Base-by-base conservation (phyloP, 2,888 invertebrate species). In the Caenorhabditis japonica region DNA sequence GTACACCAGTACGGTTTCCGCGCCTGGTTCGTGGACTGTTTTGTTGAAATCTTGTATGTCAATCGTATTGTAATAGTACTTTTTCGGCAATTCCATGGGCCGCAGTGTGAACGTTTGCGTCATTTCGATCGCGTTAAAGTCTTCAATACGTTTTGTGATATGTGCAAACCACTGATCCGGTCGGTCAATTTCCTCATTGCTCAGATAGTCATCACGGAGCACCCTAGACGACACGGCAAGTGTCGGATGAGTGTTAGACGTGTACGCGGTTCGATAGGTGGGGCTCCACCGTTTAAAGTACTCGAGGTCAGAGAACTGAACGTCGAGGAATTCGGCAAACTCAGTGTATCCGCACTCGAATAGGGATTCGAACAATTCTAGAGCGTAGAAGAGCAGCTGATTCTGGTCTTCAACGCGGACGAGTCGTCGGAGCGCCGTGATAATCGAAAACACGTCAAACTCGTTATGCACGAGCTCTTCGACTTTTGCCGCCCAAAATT, bases 241-340 rank as follows among this genome's bases (percentile, higher is more conserved):
- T 0, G 66, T 62, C 4, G 79, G 79, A 59, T 78, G 75, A 21
- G 27, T 39, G 36, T 77, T 76, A 1, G 58, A 69, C 0, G 75
- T 75, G 10, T 73, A 25, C 0, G 41, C 55, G 17, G 38, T 38
- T 1, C 77, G 62, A n/a, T 36, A 41, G 1, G 68, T 3, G 1
- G 81, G 81, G 21, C 58, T 59, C 81, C 81, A 81, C 38, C 79
- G 56, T 33, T 72, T 64, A n/a, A 66, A 53, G 41, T 44, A 61
- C 0, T 59, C 46, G 10, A 27, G 0, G 33, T 70, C 62, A 5
- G 44, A 41, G 2, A 75, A 47, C 21, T 59, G 61, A 7, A 13
- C 0, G 17, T 73, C 73, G 23, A 73, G 33, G 12, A 75, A 69
- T 7, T 64, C 47, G 15, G 61, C 39, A 12, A 69, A 33, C 0